Evolutionary conservation across 2,113 vertebrate species (phyloP), one percentile per base, ranked within the genome.

Genomic region (Vulpes vulpes): DNA sequence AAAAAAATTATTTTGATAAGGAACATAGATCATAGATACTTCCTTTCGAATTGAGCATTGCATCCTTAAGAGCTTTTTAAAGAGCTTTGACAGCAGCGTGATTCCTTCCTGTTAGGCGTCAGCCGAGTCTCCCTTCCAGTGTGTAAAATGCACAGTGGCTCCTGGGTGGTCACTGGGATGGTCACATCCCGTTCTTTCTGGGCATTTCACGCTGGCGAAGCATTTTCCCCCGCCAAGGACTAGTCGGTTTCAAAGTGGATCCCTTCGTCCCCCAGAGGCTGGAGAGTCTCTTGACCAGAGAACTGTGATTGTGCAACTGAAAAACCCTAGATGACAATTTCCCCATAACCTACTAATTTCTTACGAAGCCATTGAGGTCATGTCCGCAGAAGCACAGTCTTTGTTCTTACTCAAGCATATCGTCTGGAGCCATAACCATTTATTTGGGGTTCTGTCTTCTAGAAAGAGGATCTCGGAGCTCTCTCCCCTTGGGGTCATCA

Each of bases 1-100:
- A 94, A 95, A 95, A 35, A 96, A 86, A 73, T 43, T 71, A n/a
- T 96, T 95, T 92, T 95, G 80, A 79, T 97, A 85, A 64, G 62
- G 53, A 93, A 76, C 73, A 82, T 3, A 59, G 82, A 93, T 89
- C 49, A 85, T 1, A 93, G 80, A 82, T 19, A 62, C 9, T 95
- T 95, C 43, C 60, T 79, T 94, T 97, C 51, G 71, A n/a, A 92
- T 91, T 89, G 71, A 90, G 32, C 87, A 84, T 89, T 89, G 95
- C 53, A 84, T 55, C 64, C 65, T 93, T 97, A 67, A 96, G 96
- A 88, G 55, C 43, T 83, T 89, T 90, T 62, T 49, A 60, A 96
- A 94, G 62, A 87, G 3, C 30, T 92, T 88, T 84, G 71, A 85
- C 53, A 86, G 71, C 76, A 96, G 67, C 95, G 91, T 67, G 64